A percentile compares a stretch with the other conserved stretches of the same genome.
Evolutionary conservation across 2,888 invertebrate genomes (phyloP).

Genomic region (Pediacus dermestoides): DNA sequence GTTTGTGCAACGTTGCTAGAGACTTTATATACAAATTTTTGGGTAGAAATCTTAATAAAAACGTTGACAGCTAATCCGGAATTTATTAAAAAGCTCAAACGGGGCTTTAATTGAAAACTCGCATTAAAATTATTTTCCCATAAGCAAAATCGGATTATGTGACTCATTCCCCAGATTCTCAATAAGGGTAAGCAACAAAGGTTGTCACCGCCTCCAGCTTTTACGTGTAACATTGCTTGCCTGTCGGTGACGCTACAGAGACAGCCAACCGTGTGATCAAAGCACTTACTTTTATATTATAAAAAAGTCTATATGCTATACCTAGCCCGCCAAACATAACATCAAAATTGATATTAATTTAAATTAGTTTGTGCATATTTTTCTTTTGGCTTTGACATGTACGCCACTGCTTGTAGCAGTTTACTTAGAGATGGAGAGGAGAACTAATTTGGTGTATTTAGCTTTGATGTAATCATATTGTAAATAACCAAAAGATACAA

Average conservation of each 20-base stretch:
- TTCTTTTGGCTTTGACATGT: too few species aligned
- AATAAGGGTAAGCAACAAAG: slow-evolving; percentile 30
- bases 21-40: slow-evolving; percentile 16
- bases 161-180: slow-evolving; percentile 21
- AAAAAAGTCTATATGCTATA: slow-evolving; percentile 1
- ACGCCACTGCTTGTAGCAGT: too few species aligned
- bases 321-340: too few species aligned
- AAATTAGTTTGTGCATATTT: too few species aligned
- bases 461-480: too few species aligned
- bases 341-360: too few species aligned
- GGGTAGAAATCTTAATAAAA: too few species aligned
- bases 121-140: slow-evolving; percentile 42
- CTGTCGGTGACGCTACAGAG: slow-evolving; percentile 30
- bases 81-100: slow-evolving; percentile 17
- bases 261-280: slow-evolving; percentile 29
- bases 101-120: slow-evolving; percentile 39
- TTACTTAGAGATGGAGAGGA: too few species aligned
- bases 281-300: slow-evolving; percentile 33
- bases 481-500: too few species aligned
- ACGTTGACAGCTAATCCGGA: slow-evolving; percentile 23
- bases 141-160: slow-evolving; percentile 35
- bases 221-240: slow-evolving; percentile 24
- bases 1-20: too few species aligned
- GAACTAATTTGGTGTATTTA: too few species aligned
- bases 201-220: slow-evolving; percentile 23